Evolutionary conservation across 1,140 invertebrate species (phyloP).

Genomic region (Drosophila tsacasi): DNA sequence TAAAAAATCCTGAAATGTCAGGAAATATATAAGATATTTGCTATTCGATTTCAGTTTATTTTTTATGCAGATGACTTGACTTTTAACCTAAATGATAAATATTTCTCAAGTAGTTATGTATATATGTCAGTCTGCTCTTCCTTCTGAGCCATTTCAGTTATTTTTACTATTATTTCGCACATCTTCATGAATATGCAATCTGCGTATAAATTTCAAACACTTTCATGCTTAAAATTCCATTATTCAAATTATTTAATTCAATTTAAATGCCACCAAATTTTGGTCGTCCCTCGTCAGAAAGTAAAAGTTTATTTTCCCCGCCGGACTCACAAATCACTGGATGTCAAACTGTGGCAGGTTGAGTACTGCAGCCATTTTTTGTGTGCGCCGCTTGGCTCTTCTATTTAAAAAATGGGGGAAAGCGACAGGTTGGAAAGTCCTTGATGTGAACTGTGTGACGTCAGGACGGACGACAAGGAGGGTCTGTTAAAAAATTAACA

Average conservation of each 20-base stretch:
- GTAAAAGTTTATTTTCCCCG: constrained; percentile 36
- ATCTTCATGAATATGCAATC: constrained; percentile 9
- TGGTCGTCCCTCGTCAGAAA: constrained; percentile 28
- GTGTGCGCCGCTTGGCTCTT: constrained; percentile 8
- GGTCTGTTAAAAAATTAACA: constrained; percentile 75
- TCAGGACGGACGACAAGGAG: constrained; percentile 16
- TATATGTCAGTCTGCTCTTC: background rate
- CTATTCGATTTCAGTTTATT: background rate
- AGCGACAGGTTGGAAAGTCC: constrained; percentile 55
- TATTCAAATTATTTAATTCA: constrained; percentile 29
- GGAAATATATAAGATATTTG: background rate
- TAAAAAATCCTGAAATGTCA: background rate
- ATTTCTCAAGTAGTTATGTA: background rate
- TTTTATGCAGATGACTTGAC: background rate
- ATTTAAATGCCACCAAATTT: constrained; percentile 16
- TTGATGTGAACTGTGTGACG: constrained; percentile 36
- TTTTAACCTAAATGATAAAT: background rate
- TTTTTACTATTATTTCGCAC: background rate
- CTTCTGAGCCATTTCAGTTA: background rate
- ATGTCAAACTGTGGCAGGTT: constrained; percentile 52
- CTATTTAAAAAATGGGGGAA: constrained; percentile 40
- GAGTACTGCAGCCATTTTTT: constrained; percentile 49
- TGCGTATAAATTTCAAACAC: background rate
- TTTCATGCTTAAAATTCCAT: constrained; percentile 26
- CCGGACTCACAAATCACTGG: constrained; percentile 29